Base-by-base conservation (phyloP, 2,888 invertebrate species). In the Xestia xanthographa region DNA sequence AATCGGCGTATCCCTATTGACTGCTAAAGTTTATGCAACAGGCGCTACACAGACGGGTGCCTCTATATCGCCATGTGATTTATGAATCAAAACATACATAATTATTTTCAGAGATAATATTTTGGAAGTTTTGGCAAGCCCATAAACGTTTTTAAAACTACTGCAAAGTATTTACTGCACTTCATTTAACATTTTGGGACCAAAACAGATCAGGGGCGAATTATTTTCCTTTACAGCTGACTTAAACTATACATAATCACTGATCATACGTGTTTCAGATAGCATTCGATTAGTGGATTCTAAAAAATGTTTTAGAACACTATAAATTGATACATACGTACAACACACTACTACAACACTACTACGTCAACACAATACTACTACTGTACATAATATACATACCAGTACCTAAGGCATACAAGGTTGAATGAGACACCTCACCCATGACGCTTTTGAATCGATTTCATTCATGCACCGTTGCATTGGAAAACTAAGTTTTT, bases 381-480 rank as follows among this genome's bases (percentile, higher is more conserved):
- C n/a, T n/a, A n/a, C 3, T 26, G 17, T 38, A 22, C 17, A 38
- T 75, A 65, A 50, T 66, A 43, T 53, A 72, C 38, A 67, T 76
- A 38, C 8, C 9, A 29, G 26, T 45, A 11, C 14, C 34, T 34
- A 62, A 62, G 38, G 62, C 45, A 56, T 53, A 53, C 77, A 63
- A 70, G 65, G 65, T 67, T 65, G 50, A 73, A 68, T 56, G 48
- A 48, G 79, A 68, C 67, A 48, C 56, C 20, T 79, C 81, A 81
- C 34, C 68, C 84, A 38, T 79, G 69, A 72, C 71, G 71, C 62
- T 56, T 34, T 58, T 66, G 71, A 70, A 82, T 84, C 66, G 75
- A 84, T 82, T 79, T 79, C 66, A 74, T 73, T 82, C 82, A 79
- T 50, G 75, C 71, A 45, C 45, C 48, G 58, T 34, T 82, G 62